A percentile compares a stretch with the other conserved stretches of the same genome.
Conservation (phyloP, 2,797 vertebrate species). For the Trematomus bernacchii region DNA sequence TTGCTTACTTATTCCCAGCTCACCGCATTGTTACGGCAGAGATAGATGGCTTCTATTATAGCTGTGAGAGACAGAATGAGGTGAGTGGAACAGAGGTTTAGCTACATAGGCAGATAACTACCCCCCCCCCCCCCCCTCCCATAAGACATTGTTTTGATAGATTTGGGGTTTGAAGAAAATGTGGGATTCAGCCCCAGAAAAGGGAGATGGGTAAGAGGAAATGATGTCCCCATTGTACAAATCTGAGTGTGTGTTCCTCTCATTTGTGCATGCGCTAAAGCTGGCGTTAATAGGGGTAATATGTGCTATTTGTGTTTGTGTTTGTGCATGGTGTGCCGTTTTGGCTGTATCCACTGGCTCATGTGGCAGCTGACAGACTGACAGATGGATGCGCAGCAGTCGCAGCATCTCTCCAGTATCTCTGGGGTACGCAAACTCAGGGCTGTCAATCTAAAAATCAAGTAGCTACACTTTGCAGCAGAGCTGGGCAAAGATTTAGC, state of each 20-base stretch:
- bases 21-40: slow-evolving; percentile 36
- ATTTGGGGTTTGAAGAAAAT: slow-evolving; percentile 52
- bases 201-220: slow-evolving; percentile 24
- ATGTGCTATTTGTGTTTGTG: slow-evolving; percentile 21
- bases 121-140: slow-evolving; percentile 11
- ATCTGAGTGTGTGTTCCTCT: slow-evolving; percentile 28
- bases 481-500: background rate
- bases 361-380: slow-evolving; percentile 40
- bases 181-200: slow-evolving; percentile 36
- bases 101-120: slow-evolving; percentile 25
- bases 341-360: slow-evolving; percentile 33
- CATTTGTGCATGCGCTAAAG: slow-evolving; percentile 13
- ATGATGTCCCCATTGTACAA: slow-evolving; percentile 36
- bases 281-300: slow-evolving; percentile 28
- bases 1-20: slow-evolving; percentile 32
- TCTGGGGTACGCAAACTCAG: slow-evolving; percentile 37
- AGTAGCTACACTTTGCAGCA: slow-evolving; percentile 30
- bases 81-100: slow-evolving; percentile 52
- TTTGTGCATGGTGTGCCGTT: slow-evolving; percentile 7
- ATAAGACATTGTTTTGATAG: slow-evolving; percentile 37
- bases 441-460: slow-evolving; percentile 43
- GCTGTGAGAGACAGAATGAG: slow-evolving; percentile 71
- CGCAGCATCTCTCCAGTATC: slow-evolving; percentile 24
- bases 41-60: slow-evolving; percentile 47
- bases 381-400: slow-evolving; percentile 50